Evolutionary conservation across 2,797 vertebrate species (phyloP).

Genomic region (Glossophaga mutica): DNA sequence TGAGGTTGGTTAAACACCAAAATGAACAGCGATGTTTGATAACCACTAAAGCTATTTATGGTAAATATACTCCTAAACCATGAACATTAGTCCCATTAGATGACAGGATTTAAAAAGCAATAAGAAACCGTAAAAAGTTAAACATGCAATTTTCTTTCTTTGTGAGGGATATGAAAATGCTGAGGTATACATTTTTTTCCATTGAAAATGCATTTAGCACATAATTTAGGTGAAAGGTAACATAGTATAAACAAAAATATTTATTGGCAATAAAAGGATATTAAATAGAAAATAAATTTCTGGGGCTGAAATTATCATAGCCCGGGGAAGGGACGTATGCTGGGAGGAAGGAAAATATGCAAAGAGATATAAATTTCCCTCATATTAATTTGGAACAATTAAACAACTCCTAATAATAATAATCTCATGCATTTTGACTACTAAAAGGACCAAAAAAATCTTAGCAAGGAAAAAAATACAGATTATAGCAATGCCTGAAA

Average conservation of each 20-base stretch:
- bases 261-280: neutral
- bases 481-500: neutral
- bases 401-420: neutral
- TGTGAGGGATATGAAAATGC: conserved; percentile 34
- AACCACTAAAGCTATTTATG: conserved; percentile 70
- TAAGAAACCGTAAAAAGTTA: conserved; percentile 59
- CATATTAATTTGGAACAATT: neutral
- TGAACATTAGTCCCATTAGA: conserved; percentile 69
- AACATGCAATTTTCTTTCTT: conserved; percentile 55
- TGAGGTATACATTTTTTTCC: conserved; percentile 51
- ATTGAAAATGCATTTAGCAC: conserved; percentile 14
- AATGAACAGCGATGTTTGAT: conserved; percentile 59
- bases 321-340: neutral
- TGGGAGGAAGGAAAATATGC: neutral
- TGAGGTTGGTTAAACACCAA: conserved; percentile 63
- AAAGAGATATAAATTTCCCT: neutral
- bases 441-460: neutral
- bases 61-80: conserved; percentile 68
- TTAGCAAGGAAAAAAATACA: neutral
- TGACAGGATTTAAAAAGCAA: conserved; percentile 62
- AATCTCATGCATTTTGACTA: neutral
- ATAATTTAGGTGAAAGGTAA: conserved; percentile 38
- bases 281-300: conserved; percentile 17
- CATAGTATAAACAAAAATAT: neutral
- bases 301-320: neutral